Evolutionary conservation across 2,888 invertebrate species (phyloP), one percentile per base, ranked within the genome.

Genomic region (Drosophila acutilabella): DNA sequence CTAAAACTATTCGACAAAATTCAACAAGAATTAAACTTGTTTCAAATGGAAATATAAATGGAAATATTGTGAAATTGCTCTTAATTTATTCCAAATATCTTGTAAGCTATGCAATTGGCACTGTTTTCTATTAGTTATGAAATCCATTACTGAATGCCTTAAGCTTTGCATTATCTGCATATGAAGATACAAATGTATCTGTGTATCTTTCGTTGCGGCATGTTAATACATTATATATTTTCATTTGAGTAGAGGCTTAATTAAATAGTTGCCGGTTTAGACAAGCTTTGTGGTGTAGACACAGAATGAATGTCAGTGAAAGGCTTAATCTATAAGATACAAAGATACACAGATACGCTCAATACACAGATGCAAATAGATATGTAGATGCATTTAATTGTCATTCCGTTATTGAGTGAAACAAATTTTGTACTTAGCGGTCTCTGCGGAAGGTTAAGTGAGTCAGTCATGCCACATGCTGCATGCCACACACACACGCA

Each of bases 361-460:
- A 30, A 2, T 30, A 26, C 11, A 13, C 52, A 40, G 8, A 59
- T 8, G 56, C 7, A 41, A 18, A 30, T 13, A 41, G 52, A 41
- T 52, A n/a, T n/a, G n/a, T n/a, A 11, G 8, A 13, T 40, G 40
- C 45, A 70, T 45, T 58, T 40, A 47, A 40, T 38, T 47, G 45
- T 45, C 44, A 45, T 26, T 11, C 38, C n/a, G 50, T 54, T 33
- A 60, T 65, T 74, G 74, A 74, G 72, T 52, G 62, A 10, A 71
- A 76, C 65, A 52, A 74, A 72, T 78, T 67, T 67, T 48, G 52
- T 70, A 41, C 61, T 70, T 61, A 62, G 61, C 57, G 51, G 16
- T 44, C 61, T 52, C 41, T 53, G 36, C 16, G 60, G 61, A 78
- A 76, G 76, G 76, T 76, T 79, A 76, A 76, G 80, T 76, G 76